These are phyloP conservation scores for Dendrocopos noguchii DNA, from an alignment of 2,113 vertebrate genomes.

Conservation along the genomic window DNA sequence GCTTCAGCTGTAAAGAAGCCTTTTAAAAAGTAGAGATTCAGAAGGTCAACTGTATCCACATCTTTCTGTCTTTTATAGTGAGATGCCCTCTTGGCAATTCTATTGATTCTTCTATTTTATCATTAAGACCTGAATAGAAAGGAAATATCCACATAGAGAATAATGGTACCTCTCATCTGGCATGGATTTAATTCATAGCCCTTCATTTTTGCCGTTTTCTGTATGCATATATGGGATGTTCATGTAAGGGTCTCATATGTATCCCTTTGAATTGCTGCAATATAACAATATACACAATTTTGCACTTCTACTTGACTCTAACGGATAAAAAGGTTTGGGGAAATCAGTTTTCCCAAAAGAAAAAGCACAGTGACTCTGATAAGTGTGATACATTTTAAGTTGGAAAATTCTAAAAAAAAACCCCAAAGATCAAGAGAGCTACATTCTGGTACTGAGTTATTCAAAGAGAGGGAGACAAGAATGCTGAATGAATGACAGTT, in stretches of 20 bases:
- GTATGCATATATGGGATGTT: rapidly evolving
- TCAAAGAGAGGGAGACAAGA: not conserved
- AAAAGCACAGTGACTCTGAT: not conserved
- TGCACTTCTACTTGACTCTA: not conserved
- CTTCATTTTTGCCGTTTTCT: not conserved
- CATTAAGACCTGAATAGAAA: not conserved
- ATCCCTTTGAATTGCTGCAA: not conserved
- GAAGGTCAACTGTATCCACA: not conserved
- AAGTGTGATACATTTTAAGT: not conserved
- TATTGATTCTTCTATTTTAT: not conserved
- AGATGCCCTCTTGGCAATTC: not conserved
- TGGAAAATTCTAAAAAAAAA: not conserved
- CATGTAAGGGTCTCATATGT: not conserved
- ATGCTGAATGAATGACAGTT: not conserved
- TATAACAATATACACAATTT: not conserved
- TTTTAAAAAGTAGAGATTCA: not conserved
- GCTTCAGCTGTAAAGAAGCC: not conserved
- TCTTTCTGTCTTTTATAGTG: not conserved
- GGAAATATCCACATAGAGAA: not conserved
- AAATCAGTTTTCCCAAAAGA: not conserved
- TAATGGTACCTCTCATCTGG: not conserved
- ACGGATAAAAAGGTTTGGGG: not conserved
- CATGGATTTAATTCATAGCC: not conserved
- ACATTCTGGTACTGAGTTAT: not conserved
- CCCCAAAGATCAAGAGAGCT: not conserved